Evolutionary conservation across 2,888 invertebrate genomes (phyloP).

Genomic region (Lasioglossum oenotherae): DNA sequence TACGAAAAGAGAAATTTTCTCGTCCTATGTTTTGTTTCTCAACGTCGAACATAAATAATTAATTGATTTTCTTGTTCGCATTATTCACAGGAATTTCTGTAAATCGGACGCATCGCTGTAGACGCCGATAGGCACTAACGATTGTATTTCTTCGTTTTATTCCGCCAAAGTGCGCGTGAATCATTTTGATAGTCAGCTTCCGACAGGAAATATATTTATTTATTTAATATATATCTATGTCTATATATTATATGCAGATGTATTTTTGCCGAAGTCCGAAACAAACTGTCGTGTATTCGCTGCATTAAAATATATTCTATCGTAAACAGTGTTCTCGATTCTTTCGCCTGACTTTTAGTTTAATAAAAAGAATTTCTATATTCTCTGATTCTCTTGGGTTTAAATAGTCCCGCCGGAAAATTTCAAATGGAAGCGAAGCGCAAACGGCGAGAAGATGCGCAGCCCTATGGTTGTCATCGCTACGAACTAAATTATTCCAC

Average conservation of each 20-base stretch:
- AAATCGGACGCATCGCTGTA: constrained; percentile 2
- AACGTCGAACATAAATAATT: background rate
- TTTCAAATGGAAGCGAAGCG: background rate
- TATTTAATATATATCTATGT: constrained; percentile 47
- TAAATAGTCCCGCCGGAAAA: background rate
- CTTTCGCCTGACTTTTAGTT: constrained; percentile 5
- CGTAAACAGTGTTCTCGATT: constrained; percentile 41
- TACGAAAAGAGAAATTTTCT: background rate
- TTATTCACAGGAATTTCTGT: constrained; percentile 9
- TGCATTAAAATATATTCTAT: constrained; percentile 52
- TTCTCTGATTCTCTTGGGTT: background rate
- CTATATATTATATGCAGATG: constrained; percentile 45
- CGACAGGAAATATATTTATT: constrained; percentile 51
- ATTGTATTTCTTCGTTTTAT: constrained; percentile 46
- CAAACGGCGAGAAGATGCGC: background rate
- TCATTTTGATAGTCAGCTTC: constrained; percentile 52
- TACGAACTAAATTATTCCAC: background rate
- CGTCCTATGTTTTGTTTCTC: background rate
- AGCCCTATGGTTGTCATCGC: background rate
- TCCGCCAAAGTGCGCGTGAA: constrained; percentile 44
- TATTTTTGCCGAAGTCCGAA: constrained; percentile 43
- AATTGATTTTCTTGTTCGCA: background rate
- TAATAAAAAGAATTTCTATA: background rate
- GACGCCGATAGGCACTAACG: constrained; percentile 14
- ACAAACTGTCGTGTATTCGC: constrained; percentile 46